These are phyloP conservation scores for Brachionus plicatilis DNA, from an alignment of 1,140 invertebrate species.

Conservation along the genomic window DNA sequence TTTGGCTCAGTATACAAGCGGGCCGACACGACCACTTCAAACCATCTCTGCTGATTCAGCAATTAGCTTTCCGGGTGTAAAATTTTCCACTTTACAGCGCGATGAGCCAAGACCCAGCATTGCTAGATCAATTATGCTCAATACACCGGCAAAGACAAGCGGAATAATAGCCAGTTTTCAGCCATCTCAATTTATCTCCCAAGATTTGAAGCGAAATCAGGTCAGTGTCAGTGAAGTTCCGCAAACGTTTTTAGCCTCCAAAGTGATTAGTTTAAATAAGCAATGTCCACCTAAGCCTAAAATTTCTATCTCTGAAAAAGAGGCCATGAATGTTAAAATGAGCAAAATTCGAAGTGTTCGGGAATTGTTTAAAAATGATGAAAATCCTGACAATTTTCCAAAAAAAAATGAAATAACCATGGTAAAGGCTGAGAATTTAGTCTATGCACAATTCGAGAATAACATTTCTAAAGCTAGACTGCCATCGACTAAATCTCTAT, in stretches of 20 bases:
- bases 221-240: neutral
- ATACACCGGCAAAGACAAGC: neutral
- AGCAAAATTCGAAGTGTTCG: neutral
- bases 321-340: neutral
- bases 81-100: neutral
- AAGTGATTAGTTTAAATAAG: neutral
- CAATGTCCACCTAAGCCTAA: neutral
- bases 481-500: neutral
- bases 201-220: neutral
- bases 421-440: neutral
- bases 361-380: constrained; percentile 28
- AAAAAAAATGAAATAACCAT: constrained; percentile 3
- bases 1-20: neutral
- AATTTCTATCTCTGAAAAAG: neutral
- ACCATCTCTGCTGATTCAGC: neutral
- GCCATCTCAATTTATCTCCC: neutral
- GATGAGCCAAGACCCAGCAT: neutral
- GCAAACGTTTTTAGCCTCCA: neutral
- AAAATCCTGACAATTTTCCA: neutral
- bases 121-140: neutral
- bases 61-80: neutral
- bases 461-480: neutral
- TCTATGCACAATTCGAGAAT: neutral
- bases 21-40: neutral
- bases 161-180: constrained; percentile 20